Evolutionary conservation across 1,140 invertebrate genomes (phyloP).

Genomic region (Cyclargus thomasi): DNA sequence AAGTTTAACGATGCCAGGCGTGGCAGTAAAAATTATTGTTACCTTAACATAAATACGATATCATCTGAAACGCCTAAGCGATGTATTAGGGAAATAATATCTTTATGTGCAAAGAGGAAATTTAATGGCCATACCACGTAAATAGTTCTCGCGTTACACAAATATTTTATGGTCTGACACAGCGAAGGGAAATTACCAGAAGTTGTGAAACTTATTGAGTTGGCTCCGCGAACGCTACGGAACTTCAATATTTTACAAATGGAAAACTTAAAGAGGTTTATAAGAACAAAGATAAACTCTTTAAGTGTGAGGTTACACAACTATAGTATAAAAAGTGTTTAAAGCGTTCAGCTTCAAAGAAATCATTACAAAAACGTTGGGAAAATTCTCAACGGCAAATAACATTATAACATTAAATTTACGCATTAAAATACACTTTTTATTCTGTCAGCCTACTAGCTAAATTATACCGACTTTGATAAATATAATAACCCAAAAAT

Average conservation of each 20-base stretch:
- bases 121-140: constrained; percentile 38
- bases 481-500: too few relatives aligned
- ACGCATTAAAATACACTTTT: too few relatives aligned
- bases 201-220: constrained; percentile 13
- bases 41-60: constrained; percentile 44
- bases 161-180: constrained; percentile 23
- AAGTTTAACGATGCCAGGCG: constrained; percentile 14
- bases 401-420: too few relatives aligned
- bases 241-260: constrained; percentile 6
- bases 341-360: too few relatives aligned
- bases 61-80: constrained; percentile 34
- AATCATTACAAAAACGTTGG: too few relatives aligned
- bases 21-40: constrained; percentile 34
- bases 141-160: constrained; percentile 29
- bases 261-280: constrained; percentile 4
- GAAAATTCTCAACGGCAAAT: too few relatives aligned
- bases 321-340: too few relatives aligned
- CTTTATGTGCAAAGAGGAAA: constrained; percentile 42
- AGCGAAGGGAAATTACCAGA: constrained; percentile 17
- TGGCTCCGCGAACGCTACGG: neutral
- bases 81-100: constrained; percentile 53
- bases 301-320: neutral
- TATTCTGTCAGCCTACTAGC: too few relatives aligned
- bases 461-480: too few relatives aligned
- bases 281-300: constrained; percentile 6